phyloP scores from a whole-genome alignment of 2,113 vertebrate genomes.

The Spilogale gracilis region DNA sequence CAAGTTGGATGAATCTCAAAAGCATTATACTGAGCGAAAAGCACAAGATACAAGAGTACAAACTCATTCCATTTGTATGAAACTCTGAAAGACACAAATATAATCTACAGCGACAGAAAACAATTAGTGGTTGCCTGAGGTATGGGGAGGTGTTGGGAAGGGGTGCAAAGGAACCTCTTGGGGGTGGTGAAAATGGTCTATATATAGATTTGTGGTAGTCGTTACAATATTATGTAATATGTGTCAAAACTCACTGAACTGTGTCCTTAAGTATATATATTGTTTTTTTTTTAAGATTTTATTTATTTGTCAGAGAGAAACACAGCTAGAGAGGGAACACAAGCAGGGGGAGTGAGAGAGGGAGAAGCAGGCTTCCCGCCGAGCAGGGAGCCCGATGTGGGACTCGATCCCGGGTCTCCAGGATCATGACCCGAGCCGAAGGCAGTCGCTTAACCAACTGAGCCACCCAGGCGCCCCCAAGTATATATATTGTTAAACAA shows the following conservation, averaged over 20 bases:
- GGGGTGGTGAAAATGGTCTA: not conserved
- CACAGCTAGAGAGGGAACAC: no score
- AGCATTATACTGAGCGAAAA: not conserved
- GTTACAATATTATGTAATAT: not conserved
- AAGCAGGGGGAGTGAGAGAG: no score
- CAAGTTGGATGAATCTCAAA: slow-evolving; percentile 28
- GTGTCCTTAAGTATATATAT: not conserved
- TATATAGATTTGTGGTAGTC: not conserved
- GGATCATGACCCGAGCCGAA: no score
- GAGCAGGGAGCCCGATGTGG: no score
- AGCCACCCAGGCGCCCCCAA: no score
- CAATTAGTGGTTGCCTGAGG: not conserved
- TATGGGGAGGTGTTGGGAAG: no score
- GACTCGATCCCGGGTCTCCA: no score
- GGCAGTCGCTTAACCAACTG: no score
- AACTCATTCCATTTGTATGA: not conserved
- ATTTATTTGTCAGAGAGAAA: no score
- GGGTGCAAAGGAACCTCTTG: not conserved
- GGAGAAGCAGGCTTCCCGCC: no score
- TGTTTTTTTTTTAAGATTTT: no score
- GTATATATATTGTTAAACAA: not conserved
- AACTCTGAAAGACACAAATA: not conserved
- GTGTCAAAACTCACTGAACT: slow-evolving; percentile 12
- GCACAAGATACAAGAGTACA: not conserved
- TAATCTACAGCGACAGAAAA: not conserved